phyloP scores from a whole-genome alignment of 2,113 vertebrate genomes.

The Harpagus bidentatus region DNA sequence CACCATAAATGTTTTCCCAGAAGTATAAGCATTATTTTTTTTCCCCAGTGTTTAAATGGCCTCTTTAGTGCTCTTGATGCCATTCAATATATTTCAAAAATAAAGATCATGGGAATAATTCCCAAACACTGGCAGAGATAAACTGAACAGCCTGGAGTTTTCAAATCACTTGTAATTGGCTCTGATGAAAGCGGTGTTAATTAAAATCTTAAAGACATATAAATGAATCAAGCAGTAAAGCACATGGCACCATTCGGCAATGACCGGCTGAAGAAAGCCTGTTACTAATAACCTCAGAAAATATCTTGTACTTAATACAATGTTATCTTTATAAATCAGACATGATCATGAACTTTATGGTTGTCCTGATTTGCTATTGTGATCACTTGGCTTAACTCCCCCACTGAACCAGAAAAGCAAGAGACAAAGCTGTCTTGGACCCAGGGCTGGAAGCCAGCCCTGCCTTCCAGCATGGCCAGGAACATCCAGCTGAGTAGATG shows the following conservation, averaged over 20 bases:
- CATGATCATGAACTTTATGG: not conserved
- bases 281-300: slow-evolving; percentile 17
- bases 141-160: not conserved
- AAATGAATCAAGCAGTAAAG: slow-evolving; percentile 17
- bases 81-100: slow-evolving; percentile 1
- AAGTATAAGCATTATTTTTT: slow-evolving; percentile 12
- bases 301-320: not conserved
- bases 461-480: slow-evolving; percentile 28
- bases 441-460: not conserved
- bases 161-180: not conserved
- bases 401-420: slow-evolving; percentile 27
- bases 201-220: slow-evolving; percentile 29
- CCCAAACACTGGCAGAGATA: not conserved
- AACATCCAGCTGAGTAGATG: slow-evolving; percentile 36
- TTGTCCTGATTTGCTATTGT: slow-evolving; percentile 31
- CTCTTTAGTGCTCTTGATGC: not conserved
- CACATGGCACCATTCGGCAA: not conserved
- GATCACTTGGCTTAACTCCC: not conserved
- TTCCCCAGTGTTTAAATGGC: not conserved
- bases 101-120: not conserved
- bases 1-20: slow-evolving; percentile 23
- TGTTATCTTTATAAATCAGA: slow-evolving; percentile 51
- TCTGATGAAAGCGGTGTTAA: slow-evolving; percentile 1
- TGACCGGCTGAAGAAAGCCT: not conserved
- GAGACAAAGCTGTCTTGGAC: slow-evolving; percentile 1